These are phyloP conservation scores for Myiothlypis coronata DNA, from an alignment of 2,797 vertebrate genomes.

Conservation along the genomic window DNA sequence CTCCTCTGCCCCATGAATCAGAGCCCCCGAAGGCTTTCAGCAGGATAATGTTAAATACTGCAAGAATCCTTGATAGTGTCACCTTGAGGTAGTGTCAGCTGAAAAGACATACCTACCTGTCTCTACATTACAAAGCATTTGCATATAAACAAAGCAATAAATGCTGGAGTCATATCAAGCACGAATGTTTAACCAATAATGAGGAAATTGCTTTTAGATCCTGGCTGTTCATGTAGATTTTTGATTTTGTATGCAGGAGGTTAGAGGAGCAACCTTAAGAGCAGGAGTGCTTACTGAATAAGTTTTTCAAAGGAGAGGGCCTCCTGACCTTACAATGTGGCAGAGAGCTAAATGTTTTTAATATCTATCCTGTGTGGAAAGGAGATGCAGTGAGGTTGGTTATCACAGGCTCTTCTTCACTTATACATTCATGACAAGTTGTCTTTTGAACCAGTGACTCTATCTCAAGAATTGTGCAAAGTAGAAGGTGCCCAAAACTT, in stretches of 20 bases:
- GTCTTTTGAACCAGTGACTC: background rate
- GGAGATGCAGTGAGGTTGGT: background rate
- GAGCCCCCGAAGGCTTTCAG: background rate
- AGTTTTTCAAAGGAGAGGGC: background rate
- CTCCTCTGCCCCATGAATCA: background rate
- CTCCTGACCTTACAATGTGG: background rate
- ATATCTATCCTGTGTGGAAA: background rate
- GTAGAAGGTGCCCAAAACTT: background rate
- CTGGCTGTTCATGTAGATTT: background rate
- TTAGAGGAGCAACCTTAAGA: background rate
- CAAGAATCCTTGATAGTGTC: background rate
- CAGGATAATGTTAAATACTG: background rate
- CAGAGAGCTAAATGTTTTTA: background rate
- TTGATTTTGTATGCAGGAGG: background rate
- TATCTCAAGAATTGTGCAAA: background rate
- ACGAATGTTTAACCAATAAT: background rate
- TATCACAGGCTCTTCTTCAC: background rate
- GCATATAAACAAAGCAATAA: background rate
- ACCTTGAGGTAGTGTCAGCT: background rate
- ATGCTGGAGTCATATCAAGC: background rate
- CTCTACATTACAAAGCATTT: background rate
- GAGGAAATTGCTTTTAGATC: background rate
- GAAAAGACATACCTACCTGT: background rate
- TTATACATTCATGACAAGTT: background rate
- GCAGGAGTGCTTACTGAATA: background rate